phyloP scores from a whole-genome alignment of 2,888 invertebrate species.

The Acleris holmiana region DNA sequence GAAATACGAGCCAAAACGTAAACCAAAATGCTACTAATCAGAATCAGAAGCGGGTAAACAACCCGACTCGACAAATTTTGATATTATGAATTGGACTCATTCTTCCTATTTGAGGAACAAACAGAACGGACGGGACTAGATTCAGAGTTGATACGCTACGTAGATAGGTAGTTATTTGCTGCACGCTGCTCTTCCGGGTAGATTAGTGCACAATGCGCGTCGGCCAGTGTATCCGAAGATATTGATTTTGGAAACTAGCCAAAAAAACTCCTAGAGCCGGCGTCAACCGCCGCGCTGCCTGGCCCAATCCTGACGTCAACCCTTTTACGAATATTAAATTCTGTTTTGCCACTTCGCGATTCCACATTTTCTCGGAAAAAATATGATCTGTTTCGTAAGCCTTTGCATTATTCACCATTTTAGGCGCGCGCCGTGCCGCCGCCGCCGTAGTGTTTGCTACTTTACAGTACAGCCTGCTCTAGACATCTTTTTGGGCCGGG shows the following conservation, averaged over 20 bases:
- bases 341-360: conserved; percentile 83
- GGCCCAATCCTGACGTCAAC: conserved; percentile 77
- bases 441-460: conserved; percentile 29
- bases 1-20: conserved; percentile 31
- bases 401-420: conserved; percentile 75
- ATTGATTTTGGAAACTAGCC: conserved; percentile 83
- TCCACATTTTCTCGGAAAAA: conserved; percentile 76
- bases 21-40: conserved; percentile 37
- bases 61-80: conserved; percentile 18
- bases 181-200: conserved; percentile 61
- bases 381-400: conserved; percentile 72
- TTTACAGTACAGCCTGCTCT: conserved; percentile 16
- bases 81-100: conserved; percentile 6
- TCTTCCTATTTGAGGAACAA: conserved; percentile 7
- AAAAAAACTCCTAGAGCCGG: conserved; percentile 80
- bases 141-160: background rate
- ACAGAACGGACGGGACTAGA: conserved; percentile 26
- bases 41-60: conserved; percentile 36
- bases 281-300: conserved; percentile 76
- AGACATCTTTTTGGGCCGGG: conserved; percentile 3
- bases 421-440: conserved; percentile 52
- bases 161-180: conserved; percentile 47
- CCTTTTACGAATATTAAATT: conserved; percentile 85
- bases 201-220: conserved; percentile 80
- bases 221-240: conserved; percentile 78